Evolutionary conservation across 2,888 invertebrate species (phyloP), one percentile per base, ranked within the genome.

Genomic region (Palloptera scutellata): DNA sequence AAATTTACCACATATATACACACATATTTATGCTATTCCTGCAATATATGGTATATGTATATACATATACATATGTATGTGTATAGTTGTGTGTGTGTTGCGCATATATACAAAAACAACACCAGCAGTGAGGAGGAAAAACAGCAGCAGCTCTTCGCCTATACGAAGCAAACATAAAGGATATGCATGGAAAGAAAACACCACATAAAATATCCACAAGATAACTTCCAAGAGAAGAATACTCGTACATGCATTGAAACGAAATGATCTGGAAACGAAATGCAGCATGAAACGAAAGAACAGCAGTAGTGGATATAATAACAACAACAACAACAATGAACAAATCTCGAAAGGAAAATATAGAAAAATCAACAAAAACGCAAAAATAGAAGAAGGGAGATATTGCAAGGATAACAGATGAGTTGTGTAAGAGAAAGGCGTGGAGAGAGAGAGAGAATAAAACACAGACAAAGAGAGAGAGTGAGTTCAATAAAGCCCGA

Each of bases 281-380:
- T 64, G 64, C 64, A 64, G 64, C 64, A 30, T 30, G 64, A 64
- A 64, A 64, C 64, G 43, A 64, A 59, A 64, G 51, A 19, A 11
- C 15, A 59, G 59, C 64, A 30, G 30, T 4, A 30, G 30, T 30
- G 2, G 30, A 2, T 2, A 30, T 30, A 30, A 30, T 30, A 30
- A 30, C 6, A 62, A 64, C 53, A 59, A 61, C 1, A 61, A 57
- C 1, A 20, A 60, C 13, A 63, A 51, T 55, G n/a, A 11, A 20
- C n/a, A 30, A 30, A 30, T 30, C 30, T 2, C 30, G 30, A 2
- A 68, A 52, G 59, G 57, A 68, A 15, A 62, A 62, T 58, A 60
- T 62, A 71, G 66, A 67, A 67, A 66, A 71, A 53, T 67, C 70
- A 70, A 64, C 53, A 69, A 51, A 65, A 63, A 12, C 61, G 30